These are phyloP conservation scores for Urosaurus nigricauda DNA, from an alignment of 2,797 vertebrate genomes.

Conservation along the genomic window DNA sequence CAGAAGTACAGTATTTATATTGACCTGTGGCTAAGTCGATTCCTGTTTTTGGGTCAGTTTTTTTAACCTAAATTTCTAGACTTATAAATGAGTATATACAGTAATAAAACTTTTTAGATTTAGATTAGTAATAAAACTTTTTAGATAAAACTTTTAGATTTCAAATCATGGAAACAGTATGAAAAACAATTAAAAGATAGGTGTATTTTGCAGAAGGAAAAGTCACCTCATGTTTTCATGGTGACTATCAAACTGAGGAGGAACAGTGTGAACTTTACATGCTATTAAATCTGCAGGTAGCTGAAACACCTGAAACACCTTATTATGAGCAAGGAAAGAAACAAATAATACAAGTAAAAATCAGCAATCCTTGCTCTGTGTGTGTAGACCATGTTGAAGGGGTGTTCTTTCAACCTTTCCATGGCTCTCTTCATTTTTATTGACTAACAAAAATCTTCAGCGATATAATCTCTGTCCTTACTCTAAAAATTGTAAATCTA, in stretches of 20 bases:
- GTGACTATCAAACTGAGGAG: background rate
- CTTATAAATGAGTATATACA: too few relatives aligned
- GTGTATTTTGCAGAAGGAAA: background rate
- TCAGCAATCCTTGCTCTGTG: background rate
- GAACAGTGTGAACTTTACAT: background rate
- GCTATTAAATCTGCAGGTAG: accelerated
- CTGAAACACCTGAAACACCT: background rate
- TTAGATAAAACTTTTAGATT: too few relatives aligned
- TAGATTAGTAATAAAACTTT: too few relatives aligned
- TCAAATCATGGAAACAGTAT: background rate
- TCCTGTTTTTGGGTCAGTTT: too few relatives aligned
- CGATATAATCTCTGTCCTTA: background rate
- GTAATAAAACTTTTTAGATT: too few relatives aligned
- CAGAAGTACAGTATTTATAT: too few relatives aligned
- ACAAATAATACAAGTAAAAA: slow-evolving; percentile 36
- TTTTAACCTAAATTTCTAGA: too few relatives aligned
- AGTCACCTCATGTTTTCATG: background rate
- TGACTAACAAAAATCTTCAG: background rate
- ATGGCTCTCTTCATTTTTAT: background rate
- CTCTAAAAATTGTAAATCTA: background rate
- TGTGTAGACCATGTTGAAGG: background rate
- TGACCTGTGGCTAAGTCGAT: too few relatives aligned
- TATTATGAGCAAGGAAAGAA: slow-evolving; percentile 30
- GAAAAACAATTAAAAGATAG: background rate
- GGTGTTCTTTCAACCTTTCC: background rate